Conservation (phyloP, 2,888 invertebrate species). For the Matsumyia berberina region DNA sequence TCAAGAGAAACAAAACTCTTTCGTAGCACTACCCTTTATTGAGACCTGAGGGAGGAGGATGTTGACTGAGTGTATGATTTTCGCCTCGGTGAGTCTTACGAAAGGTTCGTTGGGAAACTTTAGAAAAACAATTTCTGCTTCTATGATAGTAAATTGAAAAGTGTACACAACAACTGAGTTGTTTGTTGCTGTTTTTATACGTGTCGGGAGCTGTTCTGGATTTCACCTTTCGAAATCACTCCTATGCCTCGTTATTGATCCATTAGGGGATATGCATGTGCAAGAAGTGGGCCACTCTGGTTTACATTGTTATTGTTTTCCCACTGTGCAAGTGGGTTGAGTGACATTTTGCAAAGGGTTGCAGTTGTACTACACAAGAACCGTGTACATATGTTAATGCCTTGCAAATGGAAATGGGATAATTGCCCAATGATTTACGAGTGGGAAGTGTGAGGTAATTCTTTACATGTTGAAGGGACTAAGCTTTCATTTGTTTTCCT, state of each 20-base stretch:
- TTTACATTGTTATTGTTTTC: neutral
- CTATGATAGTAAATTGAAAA: constrained; percentile 43
- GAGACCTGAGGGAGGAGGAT: constrained; percentile 9
- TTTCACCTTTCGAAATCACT: constrained; percentile 12
- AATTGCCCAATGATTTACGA: constrained; percentile 23
- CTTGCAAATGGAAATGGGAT: neutral
- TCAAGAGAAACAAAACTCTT: constrained; percentile 7
- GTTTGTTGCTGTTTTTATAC: neutral
- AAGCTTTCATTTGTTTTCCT: neutral
- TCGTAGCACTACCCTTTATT: constrained; percentile 18
- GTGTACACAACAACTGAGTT: constrained; percentile 32
- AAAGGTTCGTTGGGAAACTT: neutral
- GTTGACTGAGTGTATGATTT: constrained; percentile 43
- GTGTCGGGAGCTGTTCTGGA: constrained; percentile 6
- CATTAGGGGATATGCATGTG: neutral
- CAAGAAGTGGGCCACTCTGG: neutral
- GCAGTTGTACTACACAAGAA: constrained; percentile 14
- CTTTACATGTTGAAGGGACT: constrained; percentile 17
- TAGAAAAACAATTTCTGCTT: constrained; percentile 30
- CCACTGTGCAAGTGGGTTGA: neutral
- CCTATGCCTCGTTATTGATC: neutral
- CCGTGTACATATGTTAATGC: constrained; percentile 16
- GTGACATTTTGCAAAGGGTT: constrained; percentile 30
- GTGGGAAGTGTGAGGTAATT: neutral
- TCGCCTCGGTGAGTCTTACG: constrained; percentile 19